Base-by-base conservation (phyloP, 2,888 invertebrate species). In the Phyllotreta striolata region DNA sequence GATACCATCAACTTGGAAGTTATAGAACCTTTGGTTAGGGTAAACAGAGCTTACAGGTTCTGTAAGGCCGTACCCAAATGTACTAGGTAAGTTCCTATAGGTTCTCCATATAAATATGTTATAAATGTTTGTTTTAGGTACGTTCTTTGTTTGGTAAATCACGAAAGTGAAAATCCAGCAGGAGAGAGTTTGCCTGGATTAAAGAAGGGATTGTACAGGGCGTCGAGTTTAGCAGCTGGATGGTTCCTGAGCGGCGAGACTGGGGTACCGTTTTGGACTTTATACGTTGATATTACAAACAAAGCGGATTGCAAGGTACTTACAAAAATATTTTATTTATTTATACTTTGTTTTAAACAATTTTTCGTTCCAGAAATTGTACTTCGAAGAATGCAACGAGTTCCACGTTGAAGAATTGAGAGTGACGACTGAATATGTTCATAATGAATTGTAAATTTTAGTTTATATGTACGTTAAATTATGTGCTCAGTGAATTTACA, bases 371-470 rank as follows among this genome's bases (percentile, higher is more conserved):
- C 82, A 91, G 90, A 83, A 83, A 1, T 85, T 85, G 63, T 90
- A 90, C 77, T 88, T 89, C 52, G 89, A 88, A 0, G 88, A 91
- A 72, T 93, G 93, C 75, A 86, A 86, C 34, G 87, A 88, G 1
- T 94, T 92, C 84, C 92, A 93, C 79, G 88, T 91, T 76, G 92
- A 92, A 78, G 93, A 93, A 80, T 80, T 89, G 47, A 89, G 88
- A 84, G 92, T 91, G 35, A 93, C 92, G 61, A 92, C 92, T 51
- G 93, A 93, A 83, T 90, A 90, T 66, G 86, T 89, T 74, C 93
- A 93, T 81, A 92, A 86, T 78, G 93, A 93, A 84, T 85, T 93
- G 80, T 93, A 88, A 69, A 64, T 59, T 63, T 44, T 43, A 7
- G 37, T 38, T 41, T 47, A n/a, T 35, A 39, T 6, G 39, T 9